Evolutionary conservation across 2,888 invertebrate genomes (phyloP).

Genomic region (Oeneis ivallda): DNA sequence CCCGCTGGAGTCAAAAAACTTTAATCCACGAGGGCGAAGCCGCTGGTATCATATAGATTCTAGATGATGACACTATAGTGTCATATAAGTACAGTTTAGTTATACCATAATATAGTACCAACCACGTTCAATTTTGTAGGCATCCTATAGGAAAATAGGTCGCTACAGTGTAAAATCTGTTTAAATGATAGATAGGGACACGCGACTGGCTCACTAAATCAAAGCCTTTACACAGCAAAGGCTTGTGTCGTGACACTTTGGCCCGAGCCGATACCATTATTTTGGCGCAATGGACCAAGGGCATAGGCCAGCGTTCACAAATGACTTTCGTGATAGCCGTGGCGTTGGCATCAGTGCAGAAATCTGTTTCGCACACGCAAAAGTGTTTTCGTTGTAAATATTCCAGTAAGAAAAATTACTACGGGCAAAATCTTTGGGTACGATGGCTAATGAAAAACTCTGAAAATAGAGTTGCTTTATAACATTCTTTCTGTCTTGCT

Average conservation of each 20-base stretch:
- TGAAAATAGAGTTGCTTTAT: no score
- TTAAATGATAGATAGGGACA: slow-evolving; percentile 29
- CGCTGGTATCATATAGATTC: no score
- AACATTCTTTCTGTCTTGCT: no score
- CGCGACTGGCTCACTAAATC: slow-evolving; percentile 31
- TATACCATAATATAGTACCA: no score
- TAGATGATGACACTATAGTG: no score
- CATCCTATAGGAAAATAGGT: slow-evolving; percentile 7
- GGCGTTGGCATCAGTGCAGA: slow-evolving; percentile 36
- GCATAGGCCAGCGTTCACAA: slow-evolving; percentile 36
- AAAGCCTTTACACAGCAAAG: slow-evolving; percentile 33
- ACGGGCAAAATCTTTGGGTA: no score
- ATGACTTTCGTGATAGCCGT: slow-evolving; percentile 37
- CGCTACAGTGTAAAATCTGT: slow-evolving; percentile 14
- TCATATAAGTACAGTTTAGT: no score
- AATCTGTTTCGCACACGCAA: slow-evolving; percentile 9
- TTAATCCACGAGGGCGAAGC: no score
- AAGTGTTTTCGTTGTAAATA: slow-evolving; percentile 2
- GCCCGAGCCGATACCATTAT: slow-evolving; percentile 37
- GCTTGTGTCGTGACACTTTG: slow-evolving; percentile 36
- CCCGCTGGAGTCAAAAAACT: no score
- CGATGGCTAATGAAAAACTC: no score
- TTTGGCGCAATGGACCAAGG: slow-evolving; percentile 39
- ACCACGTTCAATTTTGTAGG: background rate
- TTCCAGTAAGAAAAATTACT: background rate